Evolutionary conservation across 2,113 vertebrate genomes (phyloP), one percentile per base, ranked within the genome.

Genomic region (Eulemur macaco): DNA sequence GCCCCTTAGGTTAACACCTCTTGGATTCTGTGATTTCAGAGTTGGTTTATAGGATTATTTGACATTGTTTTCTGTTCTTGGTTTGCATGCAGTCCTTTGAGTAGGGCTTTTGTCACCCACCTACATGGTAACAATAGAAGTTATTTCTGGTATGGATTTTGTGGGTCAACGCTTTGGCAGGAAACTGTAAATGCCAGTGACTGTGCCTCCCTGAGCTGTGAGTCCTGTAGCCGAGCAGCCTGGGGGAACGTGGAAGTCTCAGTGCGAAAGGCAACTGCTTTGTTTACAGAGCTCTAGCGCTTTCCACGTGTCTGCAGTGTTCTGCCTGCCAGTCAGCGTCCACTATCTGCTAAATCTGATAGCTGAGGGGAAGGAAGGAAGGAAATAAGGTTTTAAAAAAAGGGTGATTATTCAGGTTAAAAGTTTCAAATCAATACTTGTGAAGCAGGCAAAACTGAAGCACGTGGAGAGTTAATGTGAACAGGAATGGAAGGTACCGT

Each of bases 101-200:
- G 25, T 58, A 25, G 11, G 34, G 31, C 39, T 93, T 90, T 60
- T 78, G 73, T 92, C n/a, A 39, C 42, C 31, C 5, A n/a, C 9
- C 66, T 69, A 29, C 39, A 20, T n/a, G 73, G 34, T 91, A 88
- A 88, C 66, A 37, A 31, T 63, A 37, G 68, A 94, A 77, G 27
- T 88, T 94, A 89, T 91, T 96, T 96, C 93, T 95, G 73, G 34
- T 85, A 50, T 69, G 56, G 68, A 74, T 83, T 96, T 94, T 83
- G 50, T 29, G 52, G 69, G 58, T 76, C 92, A 96, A 3, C 45
- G 73, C 58, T 95, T 87, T 17, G 85, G 50, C 89, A 96, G 52
- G 37, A 83, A 94, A 84, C n/a, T 71, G 15, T 64, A 82, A 88
- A 95, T 90, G 39, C 39, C n/a, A 27, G 52, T 8, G 45, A 8